Percentiles rank a stretch among this genome's conserved stretches.
phyloP scores from a whole-genome alignment of 2,113 vertebrate species.

The Hippocampus mohnikei region DNA sequence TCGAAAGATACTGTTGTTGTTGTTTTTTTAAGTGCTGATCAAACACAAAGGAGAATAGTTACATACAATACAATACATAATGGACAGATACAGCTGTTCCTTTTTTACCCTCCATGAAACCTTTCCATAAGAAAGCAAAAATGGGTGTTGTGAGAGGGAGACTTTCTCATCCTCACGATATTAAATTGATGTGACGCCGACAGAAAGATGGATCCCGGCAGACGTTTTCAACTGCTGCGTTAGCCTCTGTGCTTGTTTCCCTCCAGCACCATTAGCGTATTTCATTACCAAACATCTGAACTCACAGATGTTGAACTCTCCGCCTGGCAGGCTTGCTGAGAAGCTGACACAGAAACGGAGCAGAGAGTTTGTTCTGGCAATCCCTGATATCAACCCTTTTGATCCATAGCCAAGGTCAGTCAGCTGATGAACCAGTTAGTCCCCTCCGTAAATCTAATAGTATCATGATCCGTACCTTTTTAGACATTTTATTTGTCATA shows the following conservation, averaged over 20 bases:
- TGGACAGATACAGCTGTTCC: too few relatives aligned
- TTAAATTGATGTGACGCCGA: constrained; percentile 6
- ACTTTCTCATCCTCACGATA: not conserved
- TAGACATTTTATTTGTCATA: not conserved
- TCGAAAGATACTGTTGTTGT: too few relatives aligned
- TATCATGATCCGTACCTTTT: not conserved
- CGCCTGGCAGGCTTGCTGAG: constrained; percentile 60
- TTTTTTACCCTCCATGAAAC: too few relatives aligned
- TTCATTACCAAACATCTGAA: constrained; percentile 75
- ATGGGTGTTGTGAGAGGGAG: not conserved
- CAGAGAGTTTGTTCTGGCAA: constrained; percentile 37
- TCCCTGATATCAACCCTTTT: constrained; percentile 65
- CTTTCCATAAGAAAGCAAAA: not conserved
- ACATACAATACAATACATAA: too few relatives aligned
- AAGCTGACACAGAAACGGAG: constrained; percentile 37
- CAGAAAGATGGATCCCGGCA: constrained; percentile 32
- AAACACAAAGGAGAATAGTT: too few relatives aligned
- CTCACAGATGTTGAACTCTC: constrained; percentile 71
- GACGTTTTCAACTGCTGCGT: constrained; percentile 60
- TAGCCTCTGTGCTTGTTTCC: constrained; percentile 60
- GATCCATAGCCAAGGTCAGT: constrained; percentile 35
- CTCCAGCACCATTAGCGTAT: constrained; percentile 71
- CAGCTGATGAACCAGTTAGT: constrained; percentile 16
- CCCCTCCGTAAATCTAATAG: not conserved
- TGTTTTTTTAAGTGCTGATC: too few relatives aligned